Evolutionary conservation across 2,888 invertebrate species (phyloP), one percentile per base, ranked within the genome.

Genomic region (Hydrotaea cyrtoneurina): DNA sequence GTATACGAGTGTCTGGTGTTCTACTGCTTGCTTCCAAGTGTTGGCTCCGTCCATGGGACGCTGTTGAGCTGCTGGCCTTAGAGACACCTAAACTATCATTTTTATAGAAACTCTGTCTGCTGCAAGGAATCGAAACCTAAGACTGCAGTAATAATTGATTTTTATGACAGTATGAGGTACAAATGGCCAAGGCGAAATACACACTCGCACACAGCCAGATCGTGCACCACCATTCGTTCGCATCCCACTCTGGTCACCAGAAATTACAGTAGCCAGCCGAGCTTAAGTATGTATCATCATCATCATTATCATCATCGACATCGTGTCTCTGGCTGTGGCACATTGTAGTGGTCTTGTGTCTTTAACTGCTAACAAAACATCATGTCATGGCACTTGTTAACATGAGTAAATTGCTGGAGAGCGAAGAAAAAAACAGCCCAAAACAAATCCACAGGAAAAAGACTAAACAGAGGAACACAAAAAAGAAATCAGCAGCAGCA

Each of bases 331-430:
- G 19, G 31, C 19, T 69, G 43, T 69, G 21, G 46, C 19, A 0
- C 50, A 50, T 50, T 50, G 50, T 50, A 50, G 39, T 39, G 39
- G 39, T 39, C 11, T 66, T 66, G 39, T 3, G 36, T 64, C 64
- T 76, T 53, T 53, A 76, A 55, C 64, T 66, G 23, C 64, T 43
- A 72, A 78, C 23, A 76, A 78, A 82, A 82, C 82, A 82, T 82
- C 83, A 85, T 86, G 86, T 86, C 86, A 83, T 83, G 80, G 81
- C 86, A 85, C 86, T 86, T 86, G 86, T 85, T 85, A 85, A 86
- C 86, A 86, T 86, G 82, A 82, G 76, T 80, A 74, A 86, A 87
- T 85, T 79, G 83, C 79, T 46, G 72, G 66, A 59, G 78, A 72
- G 64, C 23, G n/a, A 8, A 79, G 23, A 46, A 62, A 57, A 1